phyloP scores from a whole-genome alignment of 2,797 vertebrate genomes.

The Molothrus aeneus region DNA sequence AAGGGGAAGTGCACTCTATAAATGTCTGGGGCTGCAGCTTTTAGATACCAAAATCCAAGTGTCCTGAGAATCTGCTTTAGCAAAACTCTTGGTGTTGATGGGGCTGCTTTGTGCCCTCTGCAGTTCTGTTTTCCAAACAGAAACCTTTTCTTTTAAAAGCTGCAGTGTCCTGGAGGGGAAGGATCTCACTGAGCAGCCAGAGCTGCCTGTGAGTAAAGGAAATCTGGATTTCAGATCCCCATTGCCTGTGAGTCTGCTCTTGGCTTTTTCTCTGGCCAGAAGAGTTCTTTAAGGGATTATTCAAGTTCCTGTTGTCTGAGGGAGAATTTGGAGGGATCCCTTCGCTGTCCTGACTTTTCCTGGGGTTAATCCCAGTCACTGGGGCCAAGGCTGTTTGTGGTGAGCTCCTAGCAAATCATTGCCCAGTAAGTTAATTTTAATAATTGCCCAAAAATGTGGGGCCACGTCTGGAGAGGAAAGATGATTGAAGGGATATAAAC shows the following conservation, averaged over 20 bases:
- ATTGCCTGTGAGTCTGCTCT: background rate
- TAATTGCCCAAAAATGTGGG: background rate
- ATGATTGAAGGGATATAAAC: background rate
- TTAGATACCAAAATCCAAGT: background rate
- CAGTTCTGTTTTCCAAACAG: background rate
- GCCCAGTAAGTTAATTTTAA: background rate
- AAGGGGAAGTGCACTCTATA: background rate
- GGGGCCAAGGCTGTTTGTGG: background rate
- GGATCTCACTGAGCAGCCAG: background rate
- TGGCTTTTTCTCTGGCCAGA: background rate
- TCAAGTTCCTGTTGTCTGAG: background rate
- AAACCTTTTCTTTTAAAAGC: background rate
- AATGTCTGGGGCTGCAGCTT: background rate
- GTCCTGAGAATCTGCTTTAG: background rate
- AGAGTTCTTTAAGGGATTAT: background rate
- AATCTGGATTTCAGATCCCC: background rate
- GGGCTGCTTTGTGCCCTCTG: background rate
- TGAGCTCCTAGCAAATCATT: background rate
- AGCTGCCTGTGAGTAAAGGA: accelerated
- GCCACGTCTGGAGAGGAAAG: background rate
- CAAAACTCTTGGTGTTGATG: background rate
- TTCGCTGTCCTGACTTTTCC: background rate
- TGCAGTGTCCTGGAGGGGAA: background rate
- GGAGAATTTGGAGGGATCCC: too few species aligned
- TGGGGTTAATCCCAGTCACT: background rate